Evolutionary conservation across 2,888 invertebrate genomes (phyloP).

Genomic region (Serrognathus titanus): DNA sequence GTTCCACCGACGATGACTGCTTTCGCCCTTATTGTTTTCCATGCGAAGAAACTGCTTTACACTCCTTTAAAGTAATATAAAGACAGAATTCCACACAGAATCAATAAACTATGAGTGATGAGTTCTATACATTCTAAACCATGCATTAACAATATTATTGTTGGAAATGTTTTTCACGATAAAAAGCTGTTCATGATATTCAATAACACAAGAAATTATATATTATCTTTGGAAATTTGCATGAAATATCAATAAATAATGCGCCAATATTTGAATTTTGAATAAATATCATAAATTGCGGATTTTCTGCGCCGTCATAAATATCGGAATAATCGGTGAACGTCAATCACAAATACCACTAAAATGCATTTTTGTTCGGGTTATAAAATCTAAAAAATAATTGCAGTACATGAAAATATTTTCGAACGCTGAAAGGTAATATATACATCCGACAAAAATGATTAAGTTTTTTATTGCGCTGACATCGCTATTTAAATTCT

Average conservation of each 20-base stretch:
- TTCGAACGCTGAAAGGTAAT: not conserved
- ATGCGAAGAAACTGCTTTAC: too few relatives aligned
- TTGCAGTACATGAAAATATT: slow-evolving; percentile 17
- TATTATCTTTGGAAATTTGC: slow-evolving; percentile 16
- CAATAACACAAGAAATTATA: slow-evolving; percentile 5
- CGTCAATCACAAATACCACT: slow-evolving; percentile 37
- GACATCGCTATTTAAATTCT: too few relatives aligned
- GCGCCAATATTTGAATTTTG: slow-evolving; percentile 19
- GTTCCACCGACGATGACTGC: too few relatives aligned
- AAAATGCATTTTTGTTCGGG: slow-evolving; percentile 33
- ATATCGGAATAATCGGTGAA: slow-evolving; percentile 39
- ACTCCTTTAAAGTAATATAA: too few relatives aligned
- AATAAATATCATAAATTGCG: slow-evolving; percentile 24
- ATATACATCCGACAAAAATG: slow-evolving; percentile 7
- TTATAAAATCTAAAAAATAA: slow-evolving; percentile 31
- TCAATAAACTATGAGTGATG: too few relatives aligned
- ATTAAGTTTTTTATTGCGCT: not conserved
- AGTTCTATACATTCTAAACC: too few relatives aligned
- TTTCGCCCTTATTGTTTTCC: too few relatives aligned
- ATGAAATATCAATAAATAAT: slow-evolving; percentile 19
- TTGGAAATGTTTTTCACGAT: not conserved
- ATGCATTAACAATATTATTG: too few relatives aligned
- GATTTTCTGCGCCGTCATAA: slow-evolving; percentile 30
- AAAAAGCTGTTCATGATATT: slow-evolving; percentile 5
- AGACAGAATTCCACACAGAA: too few relatives aligned